phyloP scores from a whole-genome alignment of 1,140 invertebrate species.

The Belonocnema kinseyi region DNA sequence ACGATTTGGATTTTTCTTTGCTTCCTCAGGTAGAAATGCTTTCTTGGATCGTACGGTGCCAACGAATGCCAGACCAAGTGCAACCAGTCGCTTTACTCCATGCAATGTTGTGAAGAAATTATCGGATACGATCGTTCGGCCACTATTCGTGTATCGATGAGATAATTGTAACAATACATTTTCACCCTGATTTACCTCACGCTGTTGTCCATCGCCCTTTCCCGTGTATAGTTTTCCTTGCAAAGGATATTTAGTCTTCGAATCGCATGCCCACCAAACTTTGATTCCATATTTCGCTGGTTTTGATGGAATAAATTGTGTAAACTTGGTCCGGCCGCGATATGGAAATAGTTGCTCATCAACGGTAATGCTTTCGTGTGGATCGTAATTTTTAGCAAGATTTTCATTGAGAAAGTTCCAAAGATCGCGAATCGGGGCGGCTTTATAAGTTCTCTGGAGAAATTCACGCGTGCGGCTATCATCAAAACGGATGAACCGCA shows the following conservation, averaged over 20 bases:
- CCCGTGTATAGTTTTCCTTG: conserved; percentile 7
- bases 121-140: not conserved
- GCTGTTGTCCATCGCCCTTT: not conserved
- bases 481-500: too few relatives aligned
- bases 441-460: too few relatives aligned
- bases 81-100: not conserved
- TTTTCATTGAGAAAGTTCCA: too few relatives aligned
- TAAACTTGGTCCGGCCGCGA: too few relatives aligned
- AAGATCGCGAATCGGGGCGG: too few relatives aligned
- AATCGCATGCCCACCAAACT: conserved; percentile 15
- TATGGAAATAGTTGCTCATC: too few relatives aligned
- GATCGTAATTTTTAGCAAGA: too few relatives aligned
- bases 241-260: conserved; percentile 2
- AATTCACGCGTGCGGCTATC: too few relatives aligned
- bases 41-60: conserved; percentile 4
- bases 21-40: not conserved
- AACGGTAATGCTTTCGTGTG: too few relatives aligned
- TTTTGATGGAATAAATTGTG: too few relatives aligned
- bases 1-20: not conserved
- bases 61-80: not conserved
- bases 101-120: conserved; percentile 5
- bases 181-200: conserved; percentile 10
- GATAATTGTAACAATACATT: conserved; percentile 2
- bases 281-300: conserved; percentile 7
- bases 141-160: not conserved